Evolutionary conservation across 2,113 vertebrate species (phyloP).

Genomic region (Lipotes vexillifer): DNA sequence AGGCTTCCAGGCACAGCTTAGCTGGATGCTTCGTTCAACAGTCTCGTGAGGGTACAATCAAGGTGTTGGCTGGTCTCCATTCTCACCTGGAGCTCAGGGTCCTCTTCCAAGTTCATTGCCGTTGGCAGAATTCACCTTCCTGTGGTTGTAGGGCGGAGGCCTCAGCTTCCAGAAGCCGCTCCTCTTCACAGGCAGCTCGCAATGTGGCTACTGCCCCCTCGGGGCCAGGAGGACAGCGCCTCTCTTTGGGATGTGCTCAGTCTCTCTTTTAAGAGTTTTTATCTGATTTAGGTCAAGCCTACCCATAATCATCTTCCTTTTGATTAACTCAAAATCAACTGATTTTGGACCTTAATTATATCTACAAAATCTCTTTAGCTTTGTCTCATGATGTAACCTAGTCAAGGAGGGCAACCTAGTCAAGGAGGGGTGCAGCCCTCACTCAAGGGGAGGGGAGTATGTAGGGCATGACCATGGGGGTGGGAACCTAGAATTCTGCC

Average conservation of each 20-base stretch:
- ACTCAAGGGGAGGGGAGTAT: neutral
- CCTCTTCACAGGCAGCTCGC: neutral
- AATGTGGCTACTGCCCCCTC: neutral
- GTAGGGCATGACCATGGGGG: fast-evolving
- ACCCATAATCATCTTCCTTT: neutral
- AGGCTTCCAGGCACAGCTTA: neutral
- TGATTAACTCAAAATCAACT: neutral
- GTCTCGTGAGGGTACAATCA: neutral
- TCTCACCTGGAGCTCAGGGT: neutral
- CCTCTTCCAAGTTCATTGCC: neutral
- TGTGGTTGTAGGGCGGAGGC: neutral
- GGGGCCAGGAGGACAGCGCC: neutral
- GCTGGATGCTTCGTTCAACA: neutral
- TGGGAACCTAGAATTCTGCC: neutral
- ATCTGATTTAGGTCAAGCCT: neutral
- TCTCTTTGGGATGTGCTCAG: neutral
- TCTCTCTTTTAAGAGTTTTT: neutral
- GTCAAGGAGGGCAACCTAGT: neutral
- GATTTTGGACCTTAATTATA: no score
- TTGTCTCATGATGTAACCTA: neutral
- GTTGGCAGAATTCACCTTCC: neutral
- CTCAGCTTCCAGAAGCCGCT: neutral
- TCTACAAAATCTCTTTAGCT: neutral
- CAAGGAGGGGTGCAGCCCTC: no score
- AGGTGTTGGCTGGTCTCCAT: neutral